phyloP scores from a whole-genome alignment of 2,888 invertebrate species.

The Sabellastarte sp. region DNA sequence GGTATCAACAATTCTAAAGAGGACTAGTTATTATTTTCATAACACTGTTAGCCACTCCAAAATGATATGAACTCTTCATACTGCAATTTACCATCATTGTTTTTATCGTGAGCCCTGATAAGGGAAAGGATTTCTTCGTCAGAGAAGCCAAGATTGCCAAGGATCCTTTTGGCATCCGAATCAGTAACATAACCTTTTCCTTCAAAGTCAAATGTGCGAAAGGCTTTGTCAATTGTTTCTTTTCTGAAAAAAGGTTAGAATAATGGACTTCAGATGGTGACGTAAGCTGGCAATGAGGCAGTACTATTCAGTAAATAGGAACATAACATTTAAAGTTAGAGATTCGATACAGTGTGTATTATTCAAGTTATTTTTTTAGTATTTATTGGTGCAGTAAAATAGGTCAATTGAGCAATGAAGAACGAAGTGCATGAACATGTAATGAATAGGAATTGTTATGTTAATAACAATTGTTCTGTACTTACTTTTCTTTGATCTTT shows the following conservation, averaged over 20 bases:
- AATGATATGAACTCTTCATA: slow-evolving; percentile 27
- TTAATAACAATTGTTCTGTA: no score
- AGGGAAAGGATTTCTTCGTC: slow-evolving; percentile 19
- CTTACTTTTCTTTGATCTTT: slow-evolving; percentile 25
- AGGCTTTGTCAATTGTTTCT: slow-evolving; percentile 14
- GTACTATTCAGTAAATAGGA: no score
- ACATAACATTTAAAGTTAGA: no score
- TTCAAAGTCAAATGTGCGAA: slow-evolving; percentile 18
- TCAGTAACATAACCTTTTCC: slow-evolving; percentile 9
- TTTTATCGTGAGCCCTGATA: slow-evolving; percentile 20
- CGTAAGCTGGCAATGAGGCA: no score
- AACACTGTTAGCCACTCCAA: slow-evolving; percentile 20
- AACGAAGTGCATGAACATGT: no score
- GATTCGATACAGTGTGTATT: not conserved
- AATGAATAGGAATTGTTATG: no score
- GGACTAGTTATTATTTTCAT: no score
- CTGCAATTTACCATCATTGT: slow-evolving; percentile 26
- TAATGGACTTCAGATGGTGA: no score
- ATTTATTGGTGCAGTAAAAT: no score
- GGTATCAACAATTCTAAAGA: no score
- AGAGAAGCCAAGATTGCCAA: slow-evolving; percentile 16
- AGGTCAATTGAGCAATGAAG: no score
- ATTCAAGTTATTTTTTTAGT: not conserved
- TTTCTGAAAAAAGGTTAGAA: slow-evolving; percentile 20
- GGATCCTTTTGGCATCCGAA: slow-evolving; percentile 14